Base-by-base conservation (phyloP, 2,113 vertebrate species). In the Salvelinus namaycush region DNA sequence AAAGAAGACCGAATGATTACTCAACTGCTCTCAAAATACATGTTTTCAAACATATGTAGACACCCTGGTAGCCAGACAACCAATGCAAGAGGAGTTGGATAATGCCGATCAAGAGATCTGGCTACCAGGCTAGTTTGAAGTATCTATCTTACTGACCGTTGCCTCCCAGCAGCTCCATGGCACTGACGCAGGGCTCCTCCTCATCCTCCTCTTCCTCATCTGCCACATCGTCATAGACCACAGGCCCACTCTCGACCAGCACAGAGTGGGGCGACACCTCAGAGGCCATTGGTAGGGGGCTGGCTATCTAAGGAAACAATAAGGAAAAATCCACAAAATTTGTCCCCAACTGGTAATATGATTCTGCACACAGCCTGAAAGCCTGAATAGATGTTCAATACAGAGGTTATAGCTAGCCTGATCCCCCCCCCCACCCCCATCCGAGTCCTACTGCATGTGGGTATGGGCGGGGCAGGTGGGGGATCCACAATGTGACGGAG, bases 241-340 rank as follows among this genome's bases (percentile, higher is more conserved):
- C 96, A 0, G 97, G 97, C 4, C 97, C 97, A 0, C 95, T 96
- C 87, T 99, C 97, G 78, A 98, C 96, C 76, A 98, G 81, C 24
- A 95, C 91, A 0, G 89, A 27, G 70, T 84, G 81, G 74, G 74
- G 75, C n/a, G 77, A 67, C 16, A 26, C 76, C 29, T 76, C 86
- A 1, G 83, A 62, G 2, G 78, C 75, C 4, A 76, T 83, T 44
- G 87, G 31, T n/a, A 86, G 83, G 14, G 88, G 13, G 59, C 39
- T 11, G 39, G 62, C 62, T 0, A 57, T 34, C 90, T 90, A 82
- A 1, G 11, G 34, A 79, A 73, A 85, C 76, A 65, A 73, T 78
- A 12, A 26, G 5, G 1, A 48, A 62, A 0, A 79, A 27, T 44
- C 39, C 39, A 74, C 73, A 1, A 27, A 6, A 5, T 67, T 16